Evolutionary conservation across 53 echinoderm and acorn worm genomes (phyloP), one percentile per base, ranked within the genome.

Genomic region (Temnopleurus reevesii): DNA sequence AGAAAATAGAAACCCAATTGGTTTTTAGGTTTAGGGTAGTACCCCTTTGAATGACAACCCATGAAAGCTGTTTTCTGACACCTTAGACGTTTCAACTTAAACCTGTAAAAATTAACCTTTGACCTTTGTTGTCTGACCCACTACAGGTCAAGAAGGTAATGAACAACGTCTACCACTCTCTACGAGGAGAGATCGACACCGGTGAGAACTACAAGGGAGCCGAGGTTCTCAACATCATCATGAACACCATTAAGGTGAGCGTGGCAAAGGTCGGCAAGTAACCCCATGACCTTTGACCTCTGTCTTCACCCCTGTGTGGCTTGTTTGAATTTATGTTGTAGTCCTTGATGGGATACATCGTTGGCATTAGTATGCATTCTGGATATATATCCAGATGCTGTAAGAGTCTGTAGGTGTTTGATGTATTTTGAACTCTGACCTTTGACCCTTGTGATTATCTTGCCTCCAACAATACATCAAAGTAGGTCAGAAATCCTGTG

Each of bases 241-340:
- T 98, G 98, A 98, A 93, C 83, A 98, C 98, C n/a, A 98, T 98
- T 38, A 98, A 98, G 98, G 98, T 98, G 94, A 95, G 95, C 91
- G 95, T 97, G 46, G 90, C 92, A 80, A 96, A 96, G 76, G 90
- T 93, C 65, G 90, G 92, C 83, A 91, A 94, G 57, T 90, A 86
- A 46, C 63, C 30, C 4, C 59, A 18, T 45, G 84, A 56, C 43
- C 54, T 43, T 51, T 85, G 85, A 85, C 85, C 85, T 45, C 15
- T 25, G 45, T 38, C 38, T 38, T 71, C 71, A 34, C 65, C 65
- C n/a, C 65, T 18, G 65, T 65, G 65, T 65, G 65, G 35, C 12
- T 35, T 65, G 9, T 65, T 33, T 65, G 35, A 15, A 34, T 33
- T n/a, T 46, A 19, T 87, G 26, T n/a, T 80, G 80, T n/a, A 46